Conservation (phyloP, 2,888 invertebrate genomes). For the Antheraea yamamai region DNA sequence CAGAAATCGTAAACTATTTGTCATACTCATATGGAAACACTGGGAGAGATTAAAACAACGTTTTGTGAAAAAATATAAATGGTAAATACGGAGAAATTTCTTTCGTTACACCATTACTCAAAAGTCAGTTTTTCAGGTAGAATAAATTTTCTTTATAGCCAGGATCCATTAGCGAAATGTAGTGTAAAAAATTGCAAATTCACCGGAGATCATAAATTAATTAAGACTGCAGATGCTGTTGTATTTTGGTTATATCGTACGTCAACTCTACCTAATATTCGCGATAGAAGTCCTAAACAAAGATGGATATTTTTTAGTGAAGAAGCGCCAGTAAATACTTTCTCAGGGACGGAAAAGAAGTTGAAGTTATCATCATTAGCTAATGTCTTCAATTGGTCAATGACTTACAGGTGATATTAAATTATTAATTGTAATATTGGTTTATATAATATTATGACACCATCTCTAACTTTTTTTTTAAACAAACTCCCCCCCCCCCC, state of each 20-base stretch:
- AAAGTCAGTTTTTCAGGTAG: not conserved
- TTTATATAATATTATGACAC: not conserved
- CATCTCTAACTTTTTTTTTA: not conserved
- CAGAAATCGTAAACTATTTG: conserved; percentile 6
- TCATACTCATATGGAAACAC: conserved; percentile 13
- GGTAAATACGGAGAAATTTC: not conserved
- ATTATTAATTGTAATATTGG: not conserved
- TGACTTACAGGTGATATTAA: conserved; percentile 72
- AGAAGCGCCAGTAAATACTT: conserved; percentile 83
- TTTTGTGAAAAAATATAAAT: conserved; percentile 11
- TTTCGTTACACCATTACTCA: not conserved
- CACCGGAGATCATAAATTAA: conserved; percentile 61
- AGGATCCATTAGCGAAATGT: conserved; percentile 72
- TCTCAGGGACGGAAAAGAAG: conserved; percentile 52
- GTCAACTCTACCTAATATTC: conserved; percentile 28
- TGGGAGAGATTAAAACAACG: conserved; percentile 14
- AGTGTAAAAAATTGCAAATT: conserved; percentile 79
- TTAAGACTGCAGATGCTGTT: conserved; percentile 81
- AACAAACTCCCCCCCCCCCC: too few species aligned
- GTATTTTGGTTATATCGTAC: conserved; percentile 68
- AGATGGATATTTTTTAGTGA: conserved; percentile 85
- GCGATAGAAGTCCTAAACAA: conserved; percentile 61
- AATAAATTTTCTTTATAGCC: conserved; percentile 6
- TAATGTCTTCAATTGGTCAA: conserved; percentile 85
- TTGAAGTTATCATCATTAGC: conserved; percentile 57